Evolutionary conservation across 2,888 invertebrate species (phyloP).

Genomic region (Dascillus cervinus): DNA sequence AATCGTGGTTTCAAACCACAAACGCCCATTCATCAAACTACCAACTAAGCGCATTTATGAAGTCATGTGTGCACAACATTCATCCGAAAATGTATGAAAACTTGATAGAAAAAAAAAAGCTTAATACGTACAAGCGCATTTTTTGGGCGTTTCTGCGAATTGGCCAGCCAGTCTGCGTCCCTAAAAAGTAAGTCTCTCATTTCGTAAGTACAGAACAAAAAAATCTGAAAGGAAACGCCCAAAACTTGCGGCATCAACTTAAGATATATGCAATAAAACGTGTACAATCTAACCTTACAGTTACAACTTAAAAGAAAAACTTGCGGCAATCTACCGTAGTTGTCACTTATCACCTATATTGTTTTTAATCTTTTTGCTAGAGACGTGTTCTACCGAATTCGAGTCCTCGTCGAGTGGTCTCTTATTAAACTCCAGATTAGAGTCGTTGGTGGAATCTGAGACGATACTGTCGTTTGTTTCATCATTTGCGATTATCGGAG

Average conservation of each 20-base stretch:
- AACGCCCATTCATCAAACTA: constrained; percentile 27
- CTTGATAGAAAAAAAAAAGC: constrained; percentile 2
- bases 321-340: constrained; percentile 26
- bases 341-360: constrained; percentile 47
- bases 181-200: too few species aligned
- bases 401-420: constrained; percentile 33
- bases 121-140: constrained; percentile 1
- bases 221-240: constrained; percentile 10
- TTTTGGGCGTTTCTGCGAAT: constrained; percentile 7
- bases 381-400: constrained; percentile 43
- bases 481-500: constrained; percentile 47
- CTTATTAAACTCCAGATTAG: constrained; percentile 27
- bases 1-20: too few species aligned
- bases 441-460: constrained; percentile 43
- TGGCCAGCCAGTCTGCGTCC: too few species aligned
- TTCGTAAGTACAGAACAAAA: constrained; percentile 5
- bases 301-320: constrained; percentile 16
- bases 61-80: constrained; percentile 8
- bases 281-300: constrained; percentile 14
- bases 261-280: constrained; percentile 14
- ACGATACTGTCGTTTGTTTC: constrained; percentile 48
- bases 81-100: constrained; percentile 7
- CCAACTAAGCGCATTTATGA: constrained; percentile 5
- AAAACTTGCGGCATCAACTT: constrained; percentile 9
- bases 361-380: constrained; percentile 46